Evolutionary conservation across 2,797 vertebrate species (phyloP).

Genomic region (Rhabdophis nuchalis): DNA sequence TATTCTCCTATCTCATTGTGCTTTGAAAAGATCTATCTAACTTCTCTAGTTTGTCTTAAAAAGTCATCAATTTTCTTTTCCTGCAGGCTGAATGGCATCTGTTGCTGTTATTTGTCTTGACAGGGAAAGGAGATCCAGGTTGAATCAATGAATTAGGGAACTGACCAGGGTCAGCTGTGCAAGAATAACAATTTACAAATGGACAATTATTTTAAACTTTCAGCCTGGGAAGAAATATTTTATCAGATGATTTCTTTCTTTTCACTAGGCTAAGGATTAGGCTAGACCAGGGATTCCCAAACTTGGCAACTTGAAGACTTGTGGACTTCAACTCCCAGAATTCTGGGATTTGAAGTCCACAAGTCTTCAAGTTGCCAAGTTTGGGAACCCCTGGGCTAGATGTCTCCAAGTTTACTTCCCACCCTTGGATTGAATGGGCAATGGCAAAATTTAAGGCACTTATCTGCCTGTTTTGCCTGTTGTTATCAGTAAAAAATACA

Average conservation of each 20-base stretch:
- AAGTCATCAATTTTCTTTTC: background rate
- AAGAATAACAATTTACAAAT: slow-evolving; percentile 7
- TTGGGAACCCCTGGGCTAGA: no score
- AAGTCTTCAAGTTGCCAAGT: no score
- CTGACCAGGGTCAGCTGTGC: slow-evolving; percentile 47
- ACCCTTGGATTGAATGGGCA: background rate
- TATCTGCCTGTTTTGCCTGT: background rate
- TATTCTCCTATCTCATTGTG: background rate
- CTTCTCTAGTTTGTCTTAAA: background rate
- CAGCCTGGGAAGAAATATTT: background rate
- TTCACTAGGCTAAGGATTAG: background rate
- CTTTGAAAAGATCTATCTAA: background rate
- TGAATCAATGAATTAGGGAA: slow-evolving; percentile 14
- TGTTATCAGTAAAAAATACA: background rate
- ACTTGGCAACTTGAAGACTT: no score
- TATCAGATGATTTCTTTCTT: background rate
- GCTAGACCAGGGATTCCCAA: no score
- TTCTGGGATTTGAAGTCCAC: no score
- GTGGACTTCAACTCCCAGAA: no score
- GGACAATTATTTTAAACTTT: background rate
- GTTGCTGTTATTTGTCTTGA: slow-evolving; percentile 58
- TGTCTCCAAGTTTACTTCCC: background rate
- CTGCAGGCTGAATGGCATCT: background rate
- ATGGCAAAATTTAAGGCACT: background rate
- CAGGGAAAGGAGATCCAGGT: slow-evolving; percentile 74